Evolutionary conservation across 2,113 vertebrate species (phyloP).

Genomic region (Boulengerochromis microlepis): DNA sequence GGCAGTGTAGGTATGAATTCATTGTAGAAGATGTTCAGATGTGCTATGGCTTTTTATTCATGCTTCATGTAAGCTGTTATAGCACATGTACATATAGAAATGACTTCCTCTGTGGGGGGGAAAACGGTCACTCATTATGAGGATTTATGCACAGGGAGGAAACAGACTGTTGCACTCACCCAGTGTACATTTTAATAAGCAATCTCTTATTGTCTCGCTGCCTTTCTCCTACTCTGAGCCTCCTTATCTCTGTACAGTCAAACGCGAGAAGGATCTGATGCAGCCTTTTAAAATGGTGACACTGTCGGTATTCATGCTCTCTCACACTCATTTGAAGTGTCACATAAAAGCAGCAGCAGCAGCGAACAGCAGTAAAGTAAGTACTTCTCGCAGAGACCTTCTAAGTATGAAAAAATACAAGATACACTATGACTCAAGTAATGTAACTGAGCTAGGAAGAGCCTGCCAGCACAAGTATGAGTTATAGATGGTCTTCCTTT

Average conservation of each 20-base stretch:
- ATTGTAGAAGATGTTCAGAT: not conserved
- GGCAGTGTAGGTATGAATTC: not conserved
- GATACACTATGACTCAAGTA: not conserved
- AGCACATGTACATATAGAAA: not conserved
- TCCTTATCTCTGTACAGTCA: conserved; percentile 16
- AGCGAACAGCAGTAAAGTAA: conserved; percentile 12
- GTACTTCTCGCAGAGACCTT: not conserved
- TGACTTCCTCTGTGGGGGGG: not conserved
- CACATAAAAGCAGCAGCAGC: not conserved
- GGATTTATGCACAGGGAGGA: not conserved
- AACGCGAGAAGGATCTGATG: not conserved
- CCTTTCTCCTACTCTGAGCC: not conserved
- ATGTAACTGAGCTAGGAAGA: conserved; percentile 1
- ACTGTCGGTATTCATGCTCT: not conserved
- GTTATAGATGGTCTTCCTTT: not conserved
- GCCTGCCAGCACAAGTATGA: not conserved
- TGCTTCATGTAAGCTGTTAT: not conserved
- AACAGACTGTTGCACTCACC: not conserved
- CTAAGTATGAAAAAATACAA: not conserved
- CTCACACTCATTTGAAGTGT: conserved; percentile 13
- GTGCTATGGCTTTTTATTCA: not conserved
- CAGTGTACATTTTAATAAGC: not conserved
- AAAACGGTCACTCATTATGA: not conserved
- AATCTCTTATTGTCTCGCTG: not conserved
- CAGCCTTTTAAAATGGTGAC: not conserved